phyloP scores from a whole-genome alignment of 2,888 invertebrate species.

The Syrphus vitripennis region DNA sequence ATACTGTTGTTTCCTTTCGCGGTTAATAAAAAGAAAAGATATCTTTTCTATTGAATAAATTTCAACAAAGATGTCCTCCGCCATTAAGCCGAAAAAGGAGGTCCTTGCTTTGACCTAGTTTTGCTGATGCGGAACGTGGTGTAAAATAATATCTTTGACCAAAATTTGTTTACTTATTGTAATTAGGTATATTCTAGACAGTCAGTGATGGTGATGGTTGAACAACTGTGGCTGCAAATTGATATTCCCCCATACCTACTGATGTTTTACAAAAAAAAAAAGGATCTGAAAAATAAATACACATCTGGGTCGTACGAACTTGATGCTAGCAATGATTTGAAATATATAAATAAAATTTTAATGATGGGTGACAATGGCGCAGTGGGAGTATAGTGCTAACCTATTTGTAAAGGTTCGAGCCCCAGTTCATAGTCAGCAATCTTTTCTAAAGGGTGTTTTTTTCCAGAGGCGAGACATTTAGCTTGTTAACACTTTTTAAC shows the following conservation, averaged over 20 bases:
- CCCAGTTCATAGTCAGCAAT: too few relatives aligned
- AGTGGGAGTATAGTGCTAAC: too few relatives aligned
- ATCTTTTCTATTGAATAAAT: neutral
- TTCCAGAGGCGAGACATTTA: too few relatives aligned
- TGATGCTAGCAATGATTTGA: too few relatives aligned
- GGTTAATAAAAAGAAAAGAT: neutral
- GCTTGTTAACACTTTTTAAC: too few relatives aligned
- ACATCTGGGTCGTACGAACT: neutral
- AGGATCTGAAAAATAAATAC: neutral
- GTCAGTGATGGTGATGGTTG: neutral
- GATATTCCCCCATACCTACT: too few relatives aligned
- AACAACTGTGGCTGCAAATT: neutral
- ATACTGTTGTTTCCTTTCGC: neutral
- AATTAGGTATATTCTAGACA: neutral
- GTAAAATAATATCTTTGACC: constrained; percentile 20
- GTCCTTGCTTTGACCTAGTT: constrained; percentile 2
- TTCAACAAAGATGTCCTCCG: neutral
- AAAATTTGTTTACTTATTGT: neutral
- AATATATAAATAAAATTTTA: too few relatives aligned
- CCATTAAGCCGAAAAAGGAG: neutral
- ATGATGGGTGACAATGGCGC: too few relatives aligned
- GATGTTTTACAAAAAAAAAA: too few relatives aligned
- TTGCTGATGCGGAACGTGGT: neutral
- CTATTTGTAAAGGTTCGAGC: too few relatives aligned
- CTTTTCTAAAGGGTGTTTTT: too few relatives aligned